Evolutionary conservation across 2,113 vertebrate genomes (phyloP).

Genomic region (Plectropomus leopardus): DNA sequence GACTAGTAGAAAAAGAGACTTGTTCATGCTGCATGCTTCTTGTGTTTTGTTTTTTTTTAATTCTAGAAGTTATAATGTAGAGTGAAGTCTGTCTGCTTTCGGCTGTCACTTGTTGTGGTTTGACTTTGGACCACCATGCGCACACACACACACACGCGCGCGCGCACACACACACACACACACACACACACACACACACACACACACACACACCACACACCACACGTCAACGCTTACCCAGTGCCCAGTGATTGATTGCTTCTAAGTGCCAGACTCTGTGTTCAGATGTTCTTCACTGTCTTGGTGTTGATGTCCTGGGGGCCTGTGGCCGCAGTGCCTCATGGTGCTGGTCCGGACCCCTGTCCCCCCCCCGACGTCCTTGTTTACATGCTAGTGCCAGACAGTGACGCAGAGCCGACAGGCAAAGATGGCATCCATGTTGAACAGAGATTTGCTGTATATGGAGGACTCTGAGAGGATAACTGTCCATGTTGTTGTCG

Average conservation of each 20-base stretch:
- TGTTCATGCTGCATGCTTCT: not conserved
- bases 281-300: constrained; percentile 28
- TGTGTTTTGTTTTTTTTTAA: constrained; percentile 20
- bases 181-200: no score
- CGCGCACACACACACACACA: no score
- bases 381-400: constrained; percentile 66
- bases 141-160: no score
- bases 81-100: not conserved
- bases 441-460: constrained; percentile 38
- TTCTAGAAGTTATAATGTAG: not conserved
- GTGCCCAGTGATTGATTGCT: constrained; percentile 7
- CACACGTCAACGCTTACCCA: constrained; percentile 3
- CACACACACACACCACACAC: constrained; percentile 15
- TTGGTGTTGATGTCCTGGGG: constrained; percentile 12
- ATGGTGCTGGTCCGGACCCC: constrained; percentile 36
- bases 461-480: constrained; percentile 40
- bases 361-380: constrained; percentile 39
- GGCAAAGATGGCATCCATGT: constrained; percentile 49
- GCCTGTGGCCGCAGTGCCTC: constrained; percentile 8
- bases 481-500: constrained; percentile 45
- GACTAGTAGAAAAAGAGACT: not conserved
- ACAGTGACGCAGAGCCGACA: constrained; percentile 70
- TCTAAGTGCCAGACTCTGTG: constrained; percentile 15
- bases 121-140: constrained; percentile 43
- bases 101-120: constrained; percentile 47